Evolutionary conservation across 2,888 invertebrate species (phyloP), one percentile per base, ranked within the genome.

Genomic region (Ernsta delagoae): DNA sequence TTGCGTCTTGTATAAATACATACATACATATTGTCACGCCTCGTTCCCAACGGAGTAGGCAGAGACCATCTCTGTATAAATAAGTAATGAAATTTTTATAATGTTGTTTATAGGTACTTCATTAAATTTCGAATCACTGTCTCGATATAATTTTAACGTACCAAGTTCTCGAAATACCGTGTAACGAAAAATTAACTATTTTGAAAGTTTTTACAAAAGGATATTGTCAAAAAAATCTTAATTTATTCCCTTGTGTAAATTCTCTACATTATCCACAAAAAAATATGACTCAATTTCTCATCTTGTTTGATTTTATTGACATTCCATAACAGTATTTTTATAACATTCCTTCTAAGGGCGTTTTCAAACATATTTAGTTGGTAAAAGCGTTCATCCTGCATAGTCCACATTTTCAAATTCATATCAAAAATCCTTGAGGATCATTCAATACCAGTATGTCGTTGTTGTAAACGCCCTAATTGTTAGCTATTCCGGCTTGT

Each of bases 341-440:
- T 65, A 67, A 84, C 84, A 85, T 83, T 84, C 84, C 85, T 77
- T 4, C 8, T 59, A 59, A 8, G 57, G 39, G 57, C 57, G 57
- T 39, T 36, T 31, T 5, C n/a, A 56, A n/a, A 56, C 34, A n/a
- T n/a, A n/a, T 4, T 36, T 5, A 56, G n/a, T 11, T n/a, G 56
- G 5, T 24, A 56, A 31, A 34, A 36, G 36, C 4, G 4, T 36
- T 3, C 24, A 24, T 24, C 3, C 24, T 24, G 24, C 24, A 24
- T 24, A 24, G 24, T 24, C 24, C 24, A 24, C 24, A 24, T 24
- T 24, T 24, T 24, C 24, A 1, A 24, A 24, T 24, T 24, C 24
- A 24, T 24, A 24, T 24, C 24, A 24, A 24, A 24, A 24, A 24
- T 24, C 24, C 24, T 24, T 24, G 24, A 24, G 24, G 36, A 5